Evolutionary conservation across 1,140 invertebrate species (phyloP).

Genomic region (Mesaphorura yosii): DNA sequence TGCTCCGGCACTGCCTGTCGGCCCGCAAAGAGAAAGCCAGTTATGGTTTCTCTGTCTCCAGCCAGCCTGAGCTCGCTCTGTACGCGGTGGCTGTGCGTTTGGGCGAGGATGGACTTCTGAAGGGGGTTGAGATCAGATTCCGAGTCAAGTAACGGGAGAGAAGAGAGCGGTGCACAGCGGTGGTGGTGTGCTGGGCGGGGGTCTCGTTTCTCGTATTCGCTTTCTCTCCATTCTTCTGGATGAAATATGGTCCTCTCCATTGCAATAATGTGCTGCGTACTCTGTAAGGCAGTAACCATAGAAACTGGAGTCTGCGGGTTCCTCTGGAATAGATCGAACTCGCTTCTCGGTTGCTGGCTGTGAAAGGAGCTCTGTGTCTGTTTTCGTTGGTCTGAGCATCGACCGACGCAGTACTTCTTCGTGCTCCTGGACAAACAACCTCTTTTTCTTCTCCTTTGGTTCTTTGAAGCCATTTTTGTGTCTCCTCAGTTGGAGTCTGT

Average conservation of each 20-base stretch:
- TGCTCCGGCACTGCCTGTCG: no score
- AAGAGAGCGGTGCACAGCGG: neutral
- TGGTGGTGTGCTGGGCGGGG: conserved; percentile 5
- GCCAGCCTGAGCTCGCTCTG: no score
- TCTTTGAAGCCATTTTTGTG: neutral
- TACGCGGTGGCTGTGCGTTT: neutral
- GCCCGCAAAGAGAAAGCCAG: no score
- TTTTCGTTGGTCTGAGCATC: conserved; percentile 9
- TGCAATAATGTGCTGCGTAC: neutral
- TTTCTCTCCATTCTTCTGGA: no score
- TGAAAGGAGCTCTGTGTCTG: conserved; percentile 15
- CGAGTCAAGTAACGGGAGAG: no score
- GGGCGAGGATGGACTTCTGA: neutral
- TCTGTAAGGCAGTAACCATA: conserved; percentile 8
- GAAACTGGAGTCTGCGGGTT: conserved; percentile 30
- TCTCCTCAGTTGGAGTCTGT: no score
- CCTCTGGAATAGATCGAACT: no score
- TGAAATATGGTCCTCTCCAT: conserved; percentile 23
- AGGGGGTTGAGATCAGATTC: no score
- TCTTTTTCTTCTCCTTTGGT: conserved; percentile 1
- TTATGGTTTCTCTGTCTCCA: no score
- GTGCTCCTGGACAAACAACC: conserved; percentile 8
- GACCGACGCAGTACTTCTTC: conserved; percentile 22
- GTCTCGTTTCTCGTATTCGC: conserved; percentile 2
- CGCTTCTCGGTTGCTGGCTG: neutral